These are phyloP conservation scores for Burhinus oedicnemus DNA, from an alignment of 2,113 vertebrate genomes.

Conservation along the genomic window DNA sequence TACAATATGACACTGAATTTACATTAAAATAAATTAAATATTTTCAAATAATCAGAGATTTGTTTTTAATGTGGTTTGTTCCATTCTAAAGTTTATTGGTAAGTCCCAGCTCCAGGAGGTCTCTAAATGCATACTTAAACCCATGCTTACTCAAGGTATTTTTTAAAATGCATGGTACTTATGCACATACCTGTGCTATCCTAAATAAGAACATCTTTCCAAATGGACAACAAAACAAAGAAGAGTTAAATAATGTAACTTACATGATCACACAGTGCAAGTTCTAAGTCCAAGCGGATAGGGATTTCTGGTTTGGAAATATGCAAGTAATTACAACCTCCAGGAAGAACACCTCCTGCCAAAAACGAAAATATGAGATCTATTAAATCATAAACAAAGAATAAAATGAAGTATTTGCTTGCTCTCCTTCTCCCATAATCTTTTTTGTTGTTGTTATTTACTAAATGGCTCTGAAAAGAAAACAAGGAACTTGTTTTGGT, in stretches of 20 bases:
- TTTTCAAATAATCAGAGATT: not conserved
- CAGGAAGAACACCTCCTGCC: conserved; percentile 88
- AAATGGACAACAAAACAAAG: not conserved
- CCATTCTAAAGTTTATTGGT: not conserved
- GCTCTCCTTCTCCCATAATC: not conserved
- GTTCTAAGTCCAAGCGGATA: conserved; percentile 43
- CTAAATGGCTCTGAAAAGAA: not conserved
- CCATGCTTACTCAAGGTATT: not conserved
- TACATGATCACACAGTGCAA: conserved; percentile 68
- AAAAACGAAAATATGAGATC: not conserved
- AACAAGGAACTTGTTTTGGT: not conserved
- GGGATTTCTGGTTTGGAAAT: conserved; percentile 79
- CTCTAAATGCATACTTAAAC: not conserved
- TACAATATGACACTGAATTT: not conserved
- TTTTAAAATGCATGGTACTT: not conserved
- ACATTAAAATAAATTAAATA: not conserved
- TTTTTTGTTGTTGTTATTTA: not conserved
- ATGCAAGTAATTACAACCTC: conserved; percentile 86
- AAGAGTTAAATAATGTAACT: conserved; percentile 51
- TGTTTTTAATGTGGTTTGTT: not conserved
- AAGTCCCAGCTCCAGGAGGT: not conserved
- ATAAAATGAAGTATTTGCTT: not conserved
- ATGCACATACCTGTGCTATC: not conserved
- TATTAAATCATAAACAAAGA: not conserved
- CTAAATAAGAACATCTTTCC: not conserved